Evolutionary conservation across 2,888 invertebrate genomes (phyloP), one percentile per base, ranked within the genome.

Genomic region (Ptycholaimellus sp.): DNA sequence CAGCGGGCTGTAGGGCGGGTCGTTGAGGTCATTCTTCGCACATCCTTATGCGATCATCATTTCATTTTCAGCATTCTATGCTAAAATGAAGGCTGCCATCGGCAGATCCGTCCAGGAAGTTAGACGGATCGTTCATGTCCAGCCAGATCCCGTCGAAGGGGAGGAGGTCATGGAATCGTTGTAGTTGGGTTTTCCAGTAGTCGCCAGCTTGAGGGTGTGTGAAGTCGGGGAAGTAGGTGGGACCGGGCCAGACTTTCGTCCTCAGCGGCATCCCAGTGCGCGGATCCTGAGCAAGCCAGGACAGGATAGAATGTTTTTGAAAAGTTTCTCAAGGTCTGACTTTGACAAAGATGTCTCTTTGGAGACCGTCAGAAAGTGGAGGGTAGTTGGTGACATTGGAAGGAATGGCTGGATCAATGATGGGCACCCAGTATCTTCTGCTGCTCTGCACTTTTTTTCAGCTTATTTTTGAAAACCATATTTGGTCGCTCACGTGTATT

Each of bases 121-220:
- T 79, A 0, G 76, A 73, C 0, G 76, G 76, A 54, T 79, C 79
- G 60, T 79, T 79, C 79, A 79, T 79, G 50, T 79, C 39, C 21
- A 79, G 74, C 80, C 80, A 80, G 29, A 72, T 71, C 7, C 78
- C 79, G 51, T 80, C 79, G 49, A 70, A 75, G 3, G 66, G 59
- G 35, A 77, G 61, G 35, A 39, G 43, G 18, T 46, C 28, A 5
- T 42, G 71, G 53, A 75, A 68, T 13, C 65, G 57, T 2, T 61
- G 56, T 54, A 79, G 61, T 71, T 76, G 73, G 39, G 68, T 65
- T n/a, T 68, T 62, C 73, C 76, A 79, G 56, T 76, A 80, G 7
- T 66, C 61, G 0, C 69, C 66, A 0, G 72, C 67, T 37, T 70
- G 69, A 0, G 76, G 74, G 57, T 79, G 70, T 1, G 76, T 75